Evolutionary conservation across 2,797 vertebrate species (phyloP), one percentile per base, ranked within the genome.

Genomic region (Ataeniobius toweri): DNA sequence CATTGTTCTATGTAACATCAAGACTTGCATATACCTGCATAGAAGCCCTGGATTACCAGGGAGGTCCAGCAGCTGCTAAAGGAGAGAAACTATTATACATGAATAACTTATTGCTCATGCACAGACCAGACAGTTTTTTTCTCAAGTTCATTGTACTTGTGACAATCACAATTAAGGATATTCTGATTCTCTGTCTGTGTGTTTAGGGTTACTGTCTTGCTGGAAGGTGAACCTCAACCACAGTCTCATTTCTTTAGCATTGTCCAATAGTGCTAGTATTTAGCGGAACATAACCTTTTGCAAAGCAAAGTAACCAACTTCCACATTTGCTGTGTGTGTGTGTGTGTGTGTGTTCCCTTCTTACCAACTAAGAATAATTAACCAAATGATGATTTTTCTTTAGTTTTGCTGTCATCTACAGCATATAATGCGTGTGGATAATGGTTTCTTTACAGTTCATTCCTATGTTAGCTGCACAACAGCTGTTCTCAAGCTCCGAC

Each of bases 401-500:
- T 22, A 41, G 9, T 31, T 1, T 41, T 7, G 12, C 46, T 69
- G 16, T 73, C 44, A 69, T 76, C 31, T 67, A 9, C 31, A 65
- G 36, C 31, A 67, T 53, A 76, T 61, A 69, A 70, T 80, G 44
- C 50, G 65, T 4, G 26, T 74, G 67, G 74, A 16, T 73, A 83
- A 68, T 70, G 55, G 56, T 41, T 78, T 48, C 58, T 53, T 46
- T 74, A 50, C 56, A 48, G 73, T 44, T 73, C 78, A 76, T 13
- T 68, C 14, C 12, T 61, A 8, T 2, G 14, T 22, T 80, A 65
- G 51, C 76, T 59, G 68, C 48, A 58, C 68, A 82, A 85, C 89
- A 89, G 80, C 83, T 88, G 83, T 71, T 75, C 71, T 78, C 48
- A 56, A 80, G 78, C 71, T 85, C 55, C 1, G 12, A 78, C 44